Evolutionary conservation across 2,797 vertebrate genomes (phyloP).

Genomic region (Enteromius mattozi): DNA sequence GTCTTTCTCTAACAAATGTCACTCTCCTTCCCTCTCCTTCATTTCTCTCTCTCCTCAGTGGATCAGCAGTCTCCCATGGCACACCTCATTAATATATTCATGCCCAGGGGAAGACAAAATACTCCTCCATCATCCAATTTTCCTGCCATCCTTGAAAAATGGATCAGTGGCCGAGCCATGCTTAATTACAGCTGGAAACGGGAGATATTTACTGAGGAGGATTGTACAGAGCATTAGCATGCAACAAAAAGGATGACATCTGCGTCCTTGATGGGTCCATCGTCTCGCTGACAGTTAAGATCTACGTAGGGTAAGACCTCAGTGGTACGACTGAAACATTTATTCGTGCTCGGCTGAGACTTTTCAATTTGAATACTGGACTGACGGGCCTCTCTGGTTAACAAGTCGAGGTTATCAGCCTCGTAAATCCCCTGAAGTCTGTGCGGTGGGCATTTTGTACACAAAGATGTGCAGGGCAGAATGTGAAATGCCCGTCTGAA

Average conservation of each 20-base stretch:
- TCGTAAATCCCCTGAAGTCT: constrained; percentile 20
- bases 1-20: constrained; percentile 10
- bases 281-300: constrained; percentile 25
- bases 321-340: constrained; percentile 13
- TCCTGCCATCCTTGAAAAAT: constrained; percentile 55
- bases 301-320: constrained; percentile 15
- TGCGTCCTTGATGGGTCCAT: constrained; percentile 32
- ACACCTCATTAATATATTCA: constrained; percentile 60
- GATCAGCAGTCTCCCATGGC: constrained; percentile 56
- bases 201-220: constrained; percentile 40
- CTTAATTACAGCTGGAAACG: constrained; percentile 58
- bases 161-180: constrained; percentile 47
- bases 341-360: constrained; percentile 8
- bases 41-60: constrained; percentile 54
- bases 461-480: constrained; percentile 40
- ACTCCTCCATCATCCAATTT: constrained; percentile 60
- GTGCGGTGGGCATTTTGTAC: constrained; percentile 15
- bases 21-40: constrained; percentile 18
- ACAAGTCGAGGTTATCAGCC: constrained; percentile 40
- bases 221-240: constrained; percentile 44
- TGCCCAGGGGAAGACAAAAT: constrained; percentile 59
- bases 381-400: constrained; percentile 2
- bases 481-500: constrained; percentile 62
- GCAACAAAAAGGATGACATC: constrained; percentile 32
- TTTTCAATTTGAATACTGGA: not conserved